phyloP scores from a whole-genome alignment of 2,797 vertebrate genomes.

The Margarornis squamiger region DNA sequence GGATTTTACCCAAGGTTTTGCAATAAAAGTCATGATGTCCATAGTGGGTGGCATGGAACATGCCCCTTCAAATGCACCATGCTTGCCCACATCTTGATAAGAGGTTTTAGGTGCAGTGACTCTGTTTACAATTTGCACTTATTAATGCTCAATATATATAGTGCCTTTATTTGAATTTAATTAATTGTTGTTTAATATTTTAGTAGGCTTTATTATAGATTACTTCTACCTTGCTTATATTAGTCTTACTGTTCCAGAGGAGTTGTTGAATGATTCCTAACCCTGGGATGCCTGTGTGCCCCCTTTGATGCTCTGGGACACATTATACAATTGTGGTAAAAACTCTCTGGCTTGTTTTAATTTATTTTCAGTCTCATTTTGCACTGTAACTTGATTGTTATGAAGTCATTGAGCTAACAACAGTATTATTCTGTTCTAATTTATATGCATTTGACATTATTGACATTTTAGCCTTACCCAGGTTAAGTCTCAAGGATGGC shows the following conservation, averaged over 20 bases:
- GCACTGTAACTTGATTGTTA: not conserved
- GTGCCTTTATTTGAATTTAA: not conserved
- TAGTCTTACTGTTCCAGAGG: not conserved
- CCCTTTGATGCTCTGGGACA: not conserved
- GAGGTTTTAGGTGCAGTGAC: not conserved
- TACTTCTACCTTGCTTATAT: not conserved
- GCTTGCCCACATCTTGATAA: not conserved
- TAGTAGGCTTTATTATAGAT: not conserved
- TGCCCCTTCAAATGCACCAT: accelerated
- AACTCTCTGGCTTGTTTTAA: not conserved
- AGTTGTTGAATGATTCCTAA: not conserved
- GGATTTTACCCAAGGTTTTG: not conserved
- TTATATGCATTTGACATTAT: not conserved
- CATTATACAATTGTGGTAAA: not conserved
- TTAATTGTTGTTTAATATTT: not conserved
- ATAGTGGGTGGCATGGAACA: accelerated
- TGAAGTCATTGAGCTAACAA: not conserved
- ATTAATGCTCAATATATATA: not conserved
- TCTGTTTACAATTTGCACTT: not conserved
- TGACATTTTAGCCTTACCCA: not conserved
- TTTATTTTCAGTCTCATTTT: not conserved
- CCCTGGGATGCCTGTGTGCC: not conserved
- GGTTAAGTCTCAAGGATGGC: not conserved
- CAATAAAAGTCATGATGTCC: not conserved
- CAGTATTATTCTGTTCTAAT: not conserved